These are phyloP conservation scores for Pasiphila rectangulata DNA, from an alignment of 2,888 invertebrate genomes.

Conservation along the genomic window DNA sequence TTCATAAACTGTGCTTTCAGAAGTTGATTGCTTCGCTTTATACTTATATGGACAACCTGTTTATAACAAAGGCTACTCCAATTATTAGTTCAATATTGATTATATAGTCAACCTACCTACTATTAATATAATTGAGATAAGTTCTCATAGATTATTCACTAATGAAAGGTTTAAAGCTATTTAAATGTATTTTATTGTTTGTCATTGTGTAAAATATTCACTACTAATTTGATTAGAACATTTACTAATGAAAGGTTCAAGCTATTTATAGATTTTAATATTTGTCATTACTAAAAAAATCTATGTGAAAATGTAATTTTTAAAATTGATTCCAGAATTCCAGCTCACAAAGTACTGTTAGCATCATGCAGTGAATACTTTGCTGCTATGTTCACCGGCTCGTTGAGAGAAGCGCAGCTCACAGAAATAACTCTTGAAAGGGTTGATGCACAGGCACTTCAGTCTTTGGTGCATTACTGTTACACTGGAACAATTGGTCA, in stretches of 20 bases:
- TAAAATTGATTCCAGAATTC: slow-evolving; percentile 74
- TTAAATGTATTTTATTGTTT: too few species aligned
- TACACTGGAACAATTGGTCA: slow-evolving; percentile 89
- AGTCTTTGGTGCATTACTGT: slow-evolving; percentile 92
- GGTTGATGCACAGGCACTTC: slow-evolving; percentile 92
- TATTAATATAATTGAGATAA: not conserved
- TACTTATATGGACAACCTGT: not conserved
- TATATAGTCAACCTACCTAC: not conserved
- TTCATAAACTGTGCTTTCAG: slow-evolving; percentile 25
- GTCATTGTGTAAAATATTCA: too few species aligned
- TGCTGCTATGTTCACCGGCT: slow-evolving; percentile 96
- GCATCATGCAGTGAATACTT: slow-evolving; percentile 97
- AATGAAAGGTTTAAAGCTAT: too few species aligned
- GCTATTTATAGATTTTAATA: too few species aligned
- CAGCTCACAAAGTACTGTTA: slow-evolving; percentile 92
- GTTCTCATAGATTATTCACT: too few species aligned
- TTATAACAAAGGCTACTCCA: not conserved
- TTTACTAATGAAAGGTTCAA: too few species aligned
- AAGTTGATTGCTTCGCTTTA: slow-evolving; percentile 12
- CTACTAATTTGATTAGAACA: too few species aligned
- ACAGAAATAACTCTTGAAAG: slow-evolving; percentile 91
- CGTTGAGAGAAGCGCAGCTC: slow-evolving; percentile 90
- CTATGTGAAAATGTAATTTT: too few species aligned
- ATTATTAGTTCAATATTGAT: not conserved
- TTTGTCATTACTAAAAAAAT: too few species aligned